A percentile compares a stretch with the other conserved stretches of the same genome.
These are phyloP conservation scores for Nicator chloris DNA, from an alignment of 2,113 vertebrate genomes.

Conservation along the genomic window DNA sequence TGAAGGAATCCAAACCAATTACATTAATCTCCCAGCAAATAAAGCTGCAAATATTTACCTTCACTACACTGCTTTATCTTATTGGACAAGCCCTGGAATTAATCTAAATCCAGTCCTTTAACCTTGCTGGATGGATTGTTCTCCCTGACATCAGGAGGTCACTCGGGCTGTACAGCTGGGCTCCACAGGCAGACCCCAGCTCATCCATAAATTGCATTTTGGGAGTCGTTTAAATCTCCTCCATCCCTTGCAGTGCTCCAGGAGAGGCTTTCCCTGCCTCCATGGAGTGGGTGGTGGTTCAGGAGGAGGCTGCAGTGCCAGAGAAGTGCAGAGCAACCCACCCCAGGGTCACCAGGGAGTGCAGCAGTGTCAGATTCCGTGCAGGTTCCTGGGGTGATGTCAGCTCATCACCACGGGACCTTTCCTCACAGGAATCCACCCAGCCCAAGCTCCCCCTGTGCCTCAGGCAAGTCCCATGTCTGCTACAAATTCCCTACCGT, in stretches of 20 bases:
- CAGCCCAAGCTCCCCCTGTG: not conserved
- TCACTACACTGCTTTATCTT: constrained; percentile 27
- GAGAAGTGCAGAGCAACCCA: not conserved
- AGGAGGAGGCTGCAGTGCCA: not conserved
- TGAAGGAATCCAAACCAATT: constrained; percentile 60
- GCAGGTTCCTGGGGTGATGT: not conserved
- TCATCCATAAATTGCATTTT: not conserved
- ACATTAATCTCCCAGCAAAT: constrained; percentile 61
- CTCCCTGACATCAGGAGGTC: not conserved
- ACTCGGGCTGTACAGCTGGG: not conserved
- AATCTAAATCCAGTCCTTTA: constrained; percentile 45
- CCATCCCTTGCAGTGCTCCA: not conserved
- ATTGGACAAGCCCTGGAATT: constrained; percentile 40
- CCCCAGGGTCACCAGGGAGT: not conserved
- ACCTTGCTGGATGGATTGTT: constrained; percentile 20
- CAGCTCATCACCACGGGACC: rapidly evolving
- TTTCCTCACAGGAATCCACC: not conserved
- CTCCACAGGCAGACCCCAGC: not conserved
- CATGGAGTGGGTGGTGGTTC: not conserved
- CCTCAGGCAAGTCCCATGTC: not conserved
- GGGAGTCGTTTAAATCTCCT: not conserved
- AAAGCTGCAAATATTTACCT: constrained; percentile 57
- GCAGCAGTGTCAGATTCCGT: not conserved
- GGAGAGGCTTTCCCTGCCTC: not conserved
- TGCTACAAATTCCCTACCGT: not conserved